A percentile compares a stretch with the other conserved stretches of the same genome.
phyloP scores from a whole-genome alignment of 2,888 invertebrate genomes.

The Chymomyza caudatula region DNA sequence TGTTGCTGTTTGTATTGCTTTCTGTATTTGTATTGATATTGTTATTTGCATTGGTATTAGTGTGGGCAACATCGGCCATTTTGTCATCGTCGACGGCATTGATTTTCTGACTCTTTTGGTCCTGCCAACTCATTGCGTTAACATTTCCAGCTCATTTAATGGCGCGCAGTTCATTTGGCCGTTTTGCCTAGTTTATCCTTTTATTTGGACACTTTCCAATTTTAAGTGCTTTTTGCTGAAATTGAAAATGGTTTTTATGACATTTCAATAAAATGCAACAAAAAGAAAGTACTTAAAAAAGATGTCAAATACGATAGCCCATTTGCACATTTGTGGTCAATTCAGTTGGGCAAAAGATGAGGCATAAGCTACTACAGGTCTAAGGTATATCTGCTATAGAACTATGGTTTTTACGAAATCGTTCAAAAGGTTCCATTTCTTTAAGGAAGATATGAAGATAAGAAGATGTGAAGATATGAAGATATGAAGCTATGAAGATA shows the following conservation, averaged over 20 bases:
- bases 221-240: slow-evolving; percentile 35
- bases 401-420: no score
- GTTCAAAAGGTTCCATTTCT: no score
- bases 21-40: not conserved
- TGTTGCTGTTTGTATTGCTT: not conserved
- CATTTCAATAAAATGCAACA: slow-evolving; percentile 59
- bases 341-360: not conserved
- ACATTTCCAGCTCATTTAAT: slow-evolving; percentile 60
- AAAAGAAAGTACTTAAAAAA: slow-evolving; percentile 22
- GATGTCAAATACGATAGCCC: not conserved
- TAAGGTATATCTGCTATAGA: no score
- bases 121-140: not conserved
- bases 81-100: slow-evolving; percentile 3
- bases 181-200: slow-evolving; percentile 5
- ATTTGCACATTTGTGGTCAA: not conserved
- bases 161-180: slow-evolving; percentile 12
- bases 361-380: no score
- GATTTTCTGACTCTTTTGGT: not conserved
- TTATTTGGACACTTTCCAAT: not conserved
- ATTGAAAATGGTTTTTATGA: slow-evolving; percentile 38
- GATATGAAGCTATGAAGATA: no score
- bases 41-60: not conserved
- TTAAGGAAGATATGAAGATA: no score
- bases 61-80: slow-evolving; percentile 22
- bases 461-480: no score